phyloP scores from a whole-genome alignment of 2,797 vertebrate genomes.

The Valencia hispanica region DNA sequence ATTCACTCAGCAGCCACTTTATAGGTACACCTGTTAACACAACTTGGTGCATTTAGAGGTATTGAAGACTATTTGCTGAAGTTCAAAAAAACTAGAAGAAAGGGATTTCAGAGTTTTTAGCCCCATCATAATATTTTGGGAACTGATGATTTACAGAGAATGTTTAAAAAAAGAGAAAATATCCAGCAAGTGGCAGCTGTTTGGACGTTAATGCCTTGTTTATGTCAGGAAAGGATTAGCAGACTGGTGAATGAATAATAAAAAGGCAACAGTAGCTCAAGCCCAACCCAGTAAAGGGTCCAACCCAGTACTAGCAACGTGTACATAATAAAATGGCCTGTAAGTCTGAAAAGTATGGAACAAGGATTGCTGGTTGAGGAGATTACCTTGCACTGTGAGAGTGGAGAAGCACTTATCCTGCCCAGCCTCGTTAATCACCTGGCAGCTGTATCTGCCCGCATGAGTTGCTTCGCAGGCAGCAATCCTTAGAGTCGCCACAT shows the following conservation, averaged over 20 bases:
- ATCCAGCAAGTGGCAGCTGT: not conserved
- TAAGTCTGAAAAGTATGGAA: not conserved
- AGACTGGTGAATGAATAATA: not conserved
- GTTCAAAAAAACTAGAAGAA: too few relatives aligned
- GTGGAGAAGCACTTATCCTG: conserved; percentile 89
- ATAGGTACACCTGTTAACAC: not conserved
- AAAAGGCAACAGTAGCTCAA: not conserved
- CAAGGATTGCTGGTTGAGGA: conserved; percentile 17
- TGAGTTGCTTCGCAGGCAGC: conserved; percentile 84
- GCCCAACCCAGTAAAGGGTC: not conserved
- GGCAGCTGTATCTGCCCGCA: conserved; percentile 92
- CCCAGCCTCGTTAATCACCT: conserved; percentile 94
- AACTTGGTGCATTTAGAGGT: not conserved
- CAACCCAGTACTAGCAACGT: not conserved
- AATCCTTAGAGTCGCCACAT: conserved; percentile 87
- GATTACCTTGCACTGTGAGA: conserved; percentile 93
- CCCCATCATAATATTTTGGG: not conserved
- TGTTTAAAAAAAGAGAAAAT: not conserved
- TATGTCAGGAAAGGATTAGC: not conserved
- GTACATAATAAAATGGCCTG: not conserved
- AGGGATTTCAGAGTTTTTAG: not conserved
- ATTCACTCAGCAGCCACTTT: not conserved
- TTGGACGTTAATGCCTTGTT: not conserved
- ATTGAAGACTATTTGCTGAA: not conserved
- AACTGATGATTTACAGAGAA: not conserved